phyloP scores from a whole-genome alignment of 1,140 invertebrate species.

The Drosophila nikananu region DNA sequence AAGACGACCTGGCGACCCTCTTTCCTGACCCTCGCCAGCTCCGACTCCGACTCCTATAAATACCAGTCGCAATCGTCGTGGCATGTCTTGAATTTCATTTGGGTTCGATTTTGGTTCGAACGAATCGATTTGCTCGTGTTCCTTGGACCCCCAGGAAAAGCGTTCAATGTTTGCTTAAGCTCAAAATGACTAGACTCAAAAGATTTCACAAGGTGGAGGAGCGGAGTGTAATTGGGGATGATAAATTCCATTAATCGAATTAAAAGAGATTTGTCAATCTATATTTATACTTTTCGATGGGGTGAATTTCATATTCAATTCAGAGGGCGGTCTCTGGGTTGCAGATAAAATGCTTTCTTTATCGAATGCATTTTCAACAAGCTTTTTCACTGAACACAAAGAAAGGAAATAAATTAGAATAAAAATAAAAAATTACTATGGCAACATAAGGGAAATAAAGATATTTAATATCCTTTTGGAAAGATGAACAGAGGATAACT shows the following conservation, averaged over 20 bases:
- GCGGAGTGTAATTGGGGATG: neutral
- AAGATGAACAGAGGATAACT: neutral
- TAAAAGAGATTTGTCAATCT: constrained; percentile 10
- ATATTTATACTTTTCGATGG: constrained; percentile 4
- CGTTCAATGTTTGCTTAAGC: constrained; percentile 15
- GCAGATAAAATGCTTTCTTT: neutral
- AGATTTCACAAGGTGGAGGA: neutral
- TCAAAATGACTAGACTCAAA: constrained; percentile 4
- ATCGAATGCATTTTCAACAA: neutral
- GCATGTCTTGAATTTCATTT: constrained; percentile 67
- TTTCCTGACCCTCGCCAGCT: constrained; percentile 28
- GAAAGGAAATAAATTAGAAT: neutral
- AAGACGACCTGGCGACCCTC: constrained; percentile 38
- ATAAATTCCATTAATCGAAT: constrained; percentile 13
- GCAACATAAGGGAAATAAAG: neutral
- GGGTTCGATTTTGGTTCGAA: constrained; percentile 60
- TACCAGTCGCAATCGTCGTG: constrained; percentile 65
- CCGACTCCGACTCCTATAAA: constrained; percentile 50
- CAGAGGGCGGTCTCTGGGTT: neutral
- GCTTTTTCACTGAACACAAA: neutral
- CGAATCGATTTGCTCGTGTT: constrained; percentile 45
- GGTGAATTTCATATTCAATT: neutral
- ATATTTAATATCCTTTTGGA: neutral
- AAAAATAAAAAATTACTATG: neutral
- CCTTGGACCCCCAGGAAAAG: constrained; percentile 23